phyloP scores from a whole-genome alignment of 2,888 invertebrate genomes.

The Stegana nigrithorax region DNA sequence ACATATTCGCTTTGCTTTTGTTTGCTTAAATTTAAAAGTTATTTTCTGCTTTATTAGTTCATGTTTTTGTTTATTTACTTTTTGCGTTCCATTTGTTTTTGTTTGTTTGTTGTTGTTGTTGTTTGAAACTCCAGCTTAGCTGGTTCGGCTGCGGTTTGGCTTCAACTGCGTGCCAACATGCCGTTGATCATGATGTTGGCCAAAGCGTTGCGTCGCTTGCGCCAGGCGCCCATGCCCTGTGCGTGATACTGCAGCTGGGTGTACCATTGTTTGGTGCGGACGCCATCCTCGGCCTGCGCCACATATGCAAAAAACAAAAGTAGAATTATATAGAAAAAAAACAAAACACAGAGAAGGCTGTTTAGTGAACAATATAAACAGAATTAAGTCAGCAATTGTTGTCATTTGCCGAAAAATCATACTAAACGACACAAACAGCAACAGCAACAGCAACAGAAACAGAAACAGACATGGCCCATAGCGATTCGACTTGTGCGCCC shows the following conservation, averaged over 20 bases:
- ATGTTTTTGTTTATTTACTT: background rate
- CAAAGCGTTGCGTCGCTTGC: conserved; percentile 89
- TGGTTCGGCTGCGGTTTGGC: background rate
- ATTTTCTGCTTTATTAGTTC: background rate
- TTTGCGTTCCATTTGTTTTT: background rate
- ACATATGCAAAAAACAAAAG: no score
- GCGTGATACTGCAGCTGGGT: conserved; percentile 90
- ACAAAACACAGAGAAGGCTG: conserved; percentile 7
- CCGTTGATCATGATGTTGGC: conserved; percentile 98
- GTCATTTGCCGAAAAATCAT: no score
- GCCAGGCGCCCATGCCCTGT: conserved; percentile 92
- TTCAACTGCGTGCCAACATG: conserved; percentile 71
- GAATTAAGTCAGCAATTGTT: no score
- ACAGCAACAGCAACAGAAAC: no score
- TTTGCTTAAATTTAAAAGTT: background rate
- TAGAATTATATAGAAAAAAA: no score
- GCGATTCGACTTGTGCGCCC: no score
- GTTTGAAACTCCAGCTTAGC: no score
- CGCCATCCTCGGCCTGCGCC: conserved; percentile 86
- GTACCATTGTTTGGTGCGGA: conserved; percentile 90
- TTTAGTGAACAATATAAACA: no score
- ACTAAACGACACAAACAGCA: no score
- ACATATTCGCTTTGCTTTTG: background rate
- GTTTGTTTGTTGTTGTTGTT: background rate
- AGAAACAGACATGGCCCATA: no score